Evolutionary conservation across 2,888 invertebrate species (phyloP).

Genomic region (Tubiluchus corallicola): DNA sequence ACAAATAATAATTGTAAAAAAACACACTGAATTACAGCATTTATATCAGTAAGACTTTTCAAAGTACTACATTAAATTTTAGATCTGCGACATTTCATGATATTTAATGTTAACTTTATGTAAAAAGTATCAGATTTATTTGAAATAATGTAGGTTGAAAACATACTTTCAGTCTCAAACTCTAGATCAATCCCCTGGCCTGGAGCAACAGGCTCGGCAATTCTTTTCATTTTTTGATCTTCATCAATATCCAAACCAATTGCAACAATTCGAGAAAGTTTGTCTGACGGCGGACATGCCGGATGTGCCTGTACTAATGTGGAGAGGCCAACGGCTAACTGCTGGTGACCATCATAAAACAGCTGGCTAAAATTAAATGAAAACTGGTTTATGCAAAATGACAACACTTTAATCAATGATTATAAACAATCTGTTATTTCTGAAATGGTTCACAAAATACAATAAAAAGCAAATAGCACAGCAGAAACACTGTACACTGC

Average conservation of each 20-base stretch:
- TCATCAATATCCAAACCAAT: slow-evolving; percentile 37
- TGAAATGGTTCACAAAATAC: too few relatives aligned
- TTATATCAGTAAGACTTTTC: slow-evolving; percentile 10
- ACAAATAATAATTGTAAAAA: slow-evolving; percentile 4
- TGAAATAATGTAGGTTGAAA: slow-evolving; percentile 20
- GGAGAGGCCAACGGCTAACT: slow-evolving; percentile 67
- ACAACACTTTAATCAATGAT: not conserved
- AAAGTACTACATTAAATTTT: not conserved
- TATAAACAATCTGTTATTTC: too few relatives aligned
- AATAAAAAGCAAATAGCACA: too few relatives aligned
- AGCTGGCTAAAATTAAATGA: slow-evolving; percentile 59
- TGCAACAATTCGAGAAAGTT: slow-evolving; percentile 63
- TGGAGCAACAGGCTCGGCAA: slow-evolving; percentile 34
- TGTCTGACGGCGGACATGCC: slow-evolving; percentile 86
- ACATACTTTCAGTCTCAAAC: slow-evolving; percentile 94
- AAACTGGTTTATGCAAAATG: too few relatives aligned
- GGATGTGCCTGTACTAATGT: slow-evolving; percentile 72
- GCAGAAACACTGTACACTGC: too few relatives aligned
- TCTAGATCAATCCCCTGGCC: slow-evolving; percentile 65
- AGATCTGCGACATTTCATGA: not conserved
- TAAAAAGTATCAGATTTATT: not conserved
- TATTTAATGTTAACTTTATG: not conserved
- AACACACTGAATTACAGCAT: not conserved
- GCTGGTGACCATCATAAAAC: slow-evolving; percentile 89
- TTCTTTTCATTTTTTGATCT: slow-evolving; percentile 11